A percentile compares a stretch with the other conserved stretches of the same genome.
Evolutionary conservation across 2,888 invertebrate genomes (phyloP).

Genomic region (Lordiphosa andalusiaca): DNA sequence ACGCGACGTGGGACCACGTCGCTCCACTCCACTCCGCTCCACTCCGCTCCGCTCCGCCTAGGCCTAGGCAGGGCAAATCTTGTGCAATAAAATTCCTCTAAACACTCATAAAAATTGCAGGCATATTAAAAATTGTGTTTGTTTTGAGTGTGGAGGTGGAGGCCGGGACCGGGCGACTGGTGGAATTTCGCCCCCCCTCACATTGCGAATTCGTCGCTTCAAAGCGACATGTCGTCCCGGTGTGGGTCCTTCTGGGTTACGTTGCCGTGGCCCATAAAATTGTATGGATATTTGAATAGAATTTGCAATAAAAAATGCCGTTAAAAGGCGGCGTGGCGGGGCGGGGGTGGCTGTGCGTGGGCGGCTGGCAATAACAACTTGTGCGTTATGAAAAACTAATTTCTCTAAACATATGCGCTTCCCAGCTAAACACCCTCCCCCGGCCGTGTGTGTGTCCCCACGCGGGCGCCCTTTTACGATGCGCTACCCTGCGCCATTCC

Average conservation of each 20-base stretch:
- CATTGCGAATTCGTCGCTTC: slow-evolving; percentile 56
- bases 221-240: slow-evolving; percentile 31
- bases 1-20: slow-evolving; percentile 40
- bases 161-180: slow-evolving; percentile 17
- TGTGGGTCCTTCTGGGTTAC: slow-evolving; percentile 14
- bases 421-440: slow-evolving; percentile 36
- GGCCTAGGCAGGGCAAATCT: slow-evolving; percentile 69
- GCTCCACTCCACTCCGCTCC: not conserved
- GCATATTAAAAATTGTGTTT: slow-evolving; percentile 80
- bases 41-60: slow-evolving; percentile 2
- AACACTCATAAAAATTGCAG: slow-evolving; percentile 80
- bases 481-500: slow-evolving; percentile 5
- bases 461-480: too few relatives aligned
- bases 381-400: slow-evolving; percentile 77
- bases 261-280: slow-evolving; percentile 62
- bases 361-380: slow-evolving; percentile 71
- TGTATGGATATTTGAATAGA: slow-evolving; percentile 77
- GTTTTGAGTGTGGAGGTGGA: slow-evolving; percentile 47
- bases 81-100: slow-evolving; percentile 80
- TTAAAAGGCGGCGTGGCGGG: slow-evolving; percentile 74
- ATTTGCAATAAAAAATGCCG: slow-evolving; percentile 77
- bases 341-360: slow-evolving; percentile 19
- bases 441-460: slow-evolving; percentile 6
- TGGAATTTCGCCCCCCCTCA: slow-evolving; percentile 35
- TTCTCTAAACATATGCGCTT: slow-evolving; percentile 75